These are phyloP conservation scores for Astropecten irregularis DNA, from an alignment of 53 echinoderm and acorn worm species.

Conservation along the genomic window DNA sequence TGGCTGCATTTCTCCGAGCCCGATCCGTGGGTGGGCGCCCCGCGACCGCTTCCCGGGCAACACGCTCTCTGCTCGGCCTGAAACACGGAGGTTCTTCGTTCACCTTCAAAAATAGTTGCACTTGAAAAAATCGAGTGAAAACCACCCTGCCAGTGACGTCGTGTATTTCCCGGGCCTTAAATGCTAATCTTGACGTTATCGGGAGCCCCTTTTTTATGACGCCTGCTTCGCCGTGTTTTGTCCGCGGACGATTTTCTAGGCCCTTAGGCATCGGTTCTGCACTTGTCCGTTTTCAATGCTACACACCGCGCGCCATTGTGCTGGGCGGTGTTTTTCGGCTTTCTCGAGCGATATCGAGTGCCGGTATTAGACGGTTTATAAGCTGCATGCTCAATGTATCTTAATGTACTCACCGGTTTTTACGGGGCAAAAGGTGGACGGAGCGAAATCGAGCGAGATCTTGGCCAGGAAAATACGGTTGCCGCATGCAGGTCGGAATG, in stretches of 20 bases:
- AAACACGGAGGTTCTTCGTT: no score
- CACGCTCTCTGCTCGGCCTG: no score
- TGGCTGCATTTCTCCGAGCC: no score
- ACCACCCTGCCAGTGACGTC: not conserved
- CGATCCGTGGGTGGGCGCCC: no score
- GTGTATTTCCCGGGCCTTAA: constrained; percentile 6
- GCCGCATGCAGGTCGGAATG: constrained; percentile 42
- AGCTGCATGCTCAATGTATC: constrained; percentile 42
- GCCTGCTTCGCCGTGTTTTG: not conserved
- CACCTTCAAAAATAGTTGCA: no score
- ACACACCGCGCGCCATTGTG: constrained; percentile 47
- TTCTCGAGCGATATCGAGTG: constrained; percentile 13
- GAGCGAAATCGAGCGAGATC: constrained; percentile 36
- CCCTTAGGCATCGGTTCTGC: constrained; percentile 32
- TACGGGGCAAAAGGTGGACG: constrained; percentile 31
- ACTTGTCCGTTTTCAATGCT: constrained; percentile 45
- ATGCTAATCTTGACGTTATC: constrained; percentile 45
- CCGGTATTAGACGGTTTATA: constrained; percentile 35
- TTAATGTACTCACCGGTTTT: constrained; percentile 43
- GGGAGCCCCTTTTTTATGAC: not conserved
- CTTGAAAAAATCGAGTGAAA: no score
- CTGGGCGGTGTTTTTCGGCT: constrained; percentile 2
- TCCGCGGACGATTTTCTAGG: constrained; percentile 17
- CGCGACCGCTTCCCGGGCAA: no score
- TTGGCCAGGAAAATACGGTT: constrained; percentile 8